Evolutionary conservation across 2,797 vertebrate genomes (phyloP).

Genomic region (Onychomys leucogaster): DNA sequence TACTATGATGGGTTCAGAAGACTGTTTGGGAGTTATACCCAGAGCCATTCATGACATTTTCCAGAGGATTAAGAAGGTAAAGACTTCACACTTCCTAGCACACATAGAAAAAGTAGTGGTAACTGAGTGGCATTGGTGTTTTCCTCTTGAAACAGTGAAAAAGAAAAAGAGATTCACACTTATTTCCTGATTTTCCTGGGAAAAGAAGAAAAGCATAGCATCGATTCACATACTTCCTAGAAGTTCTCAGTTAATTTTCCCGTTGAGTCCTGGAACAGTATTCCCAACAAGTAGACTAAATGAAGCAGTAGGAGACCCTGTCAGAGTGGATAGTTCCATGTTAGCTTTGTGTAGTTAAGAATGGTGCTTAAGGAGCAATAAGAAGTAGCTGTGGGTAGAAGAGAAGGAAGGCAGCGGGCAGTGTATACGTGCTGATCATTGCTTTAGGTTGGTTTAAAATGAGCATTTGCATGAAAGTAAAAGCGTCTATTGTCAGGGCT

Average conservation of each 20-base stretch:
- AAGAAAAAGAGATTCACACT: background rate
- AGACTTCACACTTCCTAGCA: slow-evolving; percentile 5
- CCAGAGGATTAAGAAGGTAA: slow-evolving; percentile 93
- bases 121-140: background rate
- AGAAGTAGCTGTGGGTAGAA: background rate
- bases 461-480: slow-evolving; percentile 1
- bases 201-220: background rate
- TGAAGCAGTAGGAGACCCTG: background rate
- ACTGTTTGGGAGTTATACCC: slow-evolving; percentile 92
- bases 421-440: background rate
- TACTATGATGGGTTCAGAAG: slow-evolving; percentile 95
- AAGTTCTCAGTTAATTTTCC: background rate
- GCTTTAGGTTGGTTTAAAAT: slow-evolving; percentile 31
- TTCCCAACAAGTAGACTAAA: background rate
- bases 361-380: background rate
- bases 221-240: background rate
- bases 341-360: background rate
- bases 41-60: slow-evolving; percentile 96
- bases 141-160: background rate
- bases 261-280: background rate
- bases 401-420: background rate
- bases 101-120: background rate
- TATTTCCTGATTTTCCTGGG: background rate
- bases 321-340: background rate
- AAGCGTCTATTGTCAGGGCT: background rate